Base-by-base conservation (phyloP, 2,888 invertebrate species). In the Erebia palarica region DNA sequence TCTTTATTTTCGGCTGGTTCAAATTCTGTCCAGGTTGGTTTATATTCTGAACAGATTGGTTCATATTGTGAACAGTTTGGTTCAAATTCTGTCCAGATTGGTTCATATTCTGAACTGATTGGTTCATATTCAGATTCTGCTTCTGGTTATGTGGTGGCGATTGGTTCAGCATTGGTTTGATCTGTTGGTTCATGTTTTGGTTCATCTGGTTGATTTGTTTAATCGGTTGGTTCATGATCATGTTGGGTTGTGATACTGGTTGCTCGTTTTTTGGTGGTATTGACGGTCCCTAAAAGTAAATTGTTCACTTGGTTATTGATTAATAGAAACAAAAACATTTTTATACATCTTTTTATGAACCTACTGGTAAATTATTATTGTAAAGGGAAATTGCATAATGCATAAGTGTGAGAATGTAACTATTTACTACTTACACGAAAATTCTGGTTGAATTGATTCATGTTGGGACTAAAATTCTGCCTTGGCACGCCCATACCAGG, bases 401-500 rank as follows among this genome's bases (percentile, higher is more conserved):
- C 7, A 47, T 47, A 47, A 47, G 13, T 13, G 3, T 47, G 1
- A 47, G 11, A 47, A 11, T 11, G 11, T 11, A 47, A 47, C 11
- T 47, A 11, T 11, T 47, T 11, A 55, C 55, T 78, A 92, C 92
- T 91, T 80, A 93, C 92, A 74, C 92, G 91, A 90, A 91, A 92
- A 84, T 86, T 91, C 53, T 81, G 84, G 68, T 91, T 91, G 71
- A 78, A 90, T 63, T 87, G 90, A 2, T 86, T 87, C 80, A 91
- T 83, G 67, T 84, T 91, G 1, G 86, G 84, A 60, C 77, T 89
- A 75, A 89, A 92, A 82, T 87, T 91, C 75, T 90, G 92, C 65
- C 90, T 78, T 0, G 88, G 89, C 85, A 90, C 87, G 5, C 81
- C 84, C 57, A 93, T 87, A 0, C 92, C 92, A 0, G 92, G 92